These are phyloP conservation scores for Hippocampus kuda DNA, from an alignment of 2,797 vertebrate species.

Conservation along the genomic window DNA sequence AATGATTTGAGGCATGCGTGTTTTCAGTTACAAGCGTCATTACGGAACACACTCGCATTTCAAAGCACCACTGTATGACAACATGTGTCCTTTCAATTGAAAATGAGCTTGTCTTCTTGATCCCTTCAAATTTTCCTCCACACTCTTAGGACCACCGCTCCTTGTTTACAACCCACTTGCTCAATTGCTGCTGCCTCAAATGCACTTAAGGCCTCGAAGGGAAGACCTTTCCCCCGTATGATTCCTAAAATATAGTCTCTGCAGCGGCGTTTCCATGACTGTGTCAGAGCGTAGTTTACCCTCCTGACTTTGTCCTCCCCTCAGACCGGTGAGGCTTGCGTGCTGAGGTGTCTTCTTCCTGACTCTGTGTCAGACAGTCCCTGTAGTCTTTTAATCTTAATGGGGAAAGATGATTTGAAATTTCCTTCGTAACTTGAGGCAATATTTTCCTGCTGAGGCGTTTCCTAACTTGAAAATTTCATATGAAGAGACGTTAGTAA, in stretches of 20 bases:
- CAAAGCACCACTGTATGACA: too few relatives aligned
- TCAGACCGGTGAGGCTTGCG: constrained; percentile 30
- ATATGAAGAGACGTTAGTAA: too few relatives aligned
- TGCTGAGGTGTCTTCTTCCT: constrained; percentile 38
- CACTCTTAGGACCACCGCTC: constrained; percentile 1
- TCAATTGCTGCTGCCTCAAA: constrained; percentile 20
- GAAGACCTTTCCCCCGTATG: constrained; percentile 35
- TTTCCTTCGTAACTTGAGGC: too few relatives aligned
- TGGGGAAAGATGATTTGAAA: too few relatives aligned
- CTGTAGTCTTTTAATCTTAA: constrained; percentile 6
- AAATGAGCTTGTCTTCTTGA: too few relatives aligned
- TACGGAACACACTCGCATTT: too few relatives aligned
- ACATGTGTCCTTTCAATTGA: too few relatives aligned
- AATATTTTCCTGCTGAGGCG: too few relatives aligned
- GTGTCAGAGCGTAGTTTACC: constrained; percentile 44
- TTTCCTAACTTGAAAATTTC: too few relatives aligned
- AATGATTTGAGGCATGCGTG: too few relatives aligned
- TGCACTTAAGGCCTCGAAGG: constrained; percentile 42
- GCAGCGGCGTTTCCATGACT: constrained; percentile 63
- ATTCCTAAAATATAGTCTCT: constrained; percentile 59
- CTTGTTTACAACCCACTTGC: constrained; percentile 35
- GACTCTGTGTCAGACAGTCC: constrained; percentile 25
- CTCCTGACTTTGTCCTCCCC: constrained; percentile 35
- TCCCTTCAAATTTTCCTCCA: too few relatives aligned
- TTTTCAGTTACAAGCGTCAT: too few relatives aligned